Percentiles rank a stretch among this genome's conserved stretches.
phyloP scores from a whole-genome alignment of 2,888 invertebrate species.

The Meta bourneti region DNA sequence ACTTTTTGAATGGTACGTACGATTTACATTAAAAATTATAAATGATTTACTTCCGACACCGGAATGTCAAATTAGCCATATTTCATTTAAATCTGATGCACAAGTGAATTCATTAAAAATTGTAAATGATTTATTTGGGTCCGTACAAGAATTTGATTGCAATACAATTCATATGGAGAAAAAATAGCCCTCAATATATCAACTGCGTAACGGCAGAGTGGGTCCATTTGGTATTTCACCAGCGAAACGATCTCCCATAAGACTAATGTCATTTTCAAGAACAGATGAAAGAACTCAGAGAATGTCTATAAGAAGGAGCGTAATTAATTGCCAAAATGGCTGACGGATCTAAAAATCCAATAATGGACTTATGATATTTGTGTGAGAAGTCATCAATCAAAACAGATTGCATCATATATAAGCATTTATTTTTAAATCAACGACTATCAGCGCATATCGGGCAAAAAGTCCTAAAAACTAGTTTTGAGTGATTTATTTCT shows the following conservation, averaged over 20 bases:
- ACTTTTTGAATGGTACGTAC: too few species aligned
- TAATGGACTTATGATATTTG: slow-evolving; percentile 34
- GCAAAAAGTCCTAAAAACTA: not conserved
- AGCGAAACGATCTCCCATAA: slow-evolving; percentile 5
- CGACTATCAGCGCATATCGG: not conserved
- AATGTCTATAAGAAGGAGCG: slow-evolving; percentile 6
- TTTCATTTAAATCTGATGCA: too few species aligned
- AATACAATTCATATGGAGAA: too few species aligned
- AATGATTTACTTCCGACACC: too few species aligned
- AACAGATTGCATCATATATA: not conserved
- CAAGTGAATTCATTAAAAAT: too few species aligned
- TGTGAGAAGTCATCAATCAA: slow-evolving; percentile 44
- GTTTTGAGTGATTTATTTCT: not conserved
- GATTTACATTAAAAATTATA: too few species aligned
- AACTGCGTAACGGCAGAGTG: not conserved
- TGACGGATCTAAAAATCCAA: slow-evolving; percentile 42
- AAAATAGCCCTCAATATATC: not conserved
- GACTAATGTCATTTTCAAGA: slow-evolving; percentile 36
- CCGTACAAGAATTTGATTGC: too few species aligned
- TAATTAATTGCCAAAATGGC: slow-evolving; percentile 51
- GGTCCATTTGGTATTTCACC: slow-evolving; percentile 4
- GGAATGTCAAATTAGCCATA: too few species aligned
- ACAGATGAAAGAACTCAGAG: slow-evolving; percentile 5
- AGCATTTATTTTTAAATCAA: slow-evolving; percentile 1
- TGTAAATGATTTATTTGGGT: too few species aligned